Evolutionary conservation across 2,797 vertebrate species (phyloP).

Genomic region (Danio tinwini): DNA sequence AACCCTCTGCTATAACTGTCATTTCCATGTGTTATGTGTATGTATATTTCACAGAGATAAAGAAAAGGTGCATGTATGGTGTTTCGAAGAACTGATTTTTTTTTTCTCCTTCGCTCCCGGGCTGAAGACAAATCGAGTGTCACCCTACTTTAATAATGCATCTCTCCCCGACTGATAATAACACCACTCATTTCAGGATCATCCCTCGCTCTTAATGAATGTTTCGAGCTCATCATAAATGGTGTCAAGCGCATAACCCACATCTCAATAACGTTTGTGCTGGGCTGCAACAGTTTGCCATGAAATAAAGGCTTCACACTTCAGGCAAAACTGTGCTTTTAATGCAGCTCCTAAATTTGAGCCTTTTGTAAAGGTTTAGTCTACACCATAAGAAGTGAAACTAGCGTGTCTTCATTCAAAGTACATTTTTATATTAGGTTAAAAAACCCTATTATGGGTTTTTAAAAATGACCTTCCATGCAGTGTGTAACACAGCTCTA

Average conservation of each 20-base stretch:
- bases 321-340: too few relatives aligned
- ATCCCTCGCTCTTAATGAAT: constrained; percentile 33
- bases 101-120: constrained; percentile 18
- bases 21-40: background rate
- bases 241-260: constrained; percentile 28
- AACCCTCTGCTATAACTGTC: background rate
- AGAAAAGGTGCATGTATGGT: background rate
- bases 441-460: too few relatives aligned
- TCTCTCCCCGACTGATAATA: constrained; percentile 17
- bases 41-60: constrained; percentile 8
- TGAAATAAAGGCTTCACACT: background rate
- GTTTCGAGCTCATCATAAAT: constrained; percentile 30
- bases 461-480: too few relatives aligned
- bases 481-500: too few relatives aligned
- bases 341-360: too few relatives aligned
- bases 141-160: constrained; percentile 29
- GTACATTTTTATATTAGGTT: too few relatives aligned
- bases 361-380: too few relatives aligned
- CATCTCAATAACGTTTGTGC: constrained; percentile 31
- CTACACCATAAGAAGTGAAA: too few relatives aligned
- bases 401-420: too few relatives aligned
- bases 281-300: constrained; percentile 6
- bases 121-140: background rate
- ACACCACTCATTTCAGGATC: constrained; percentile 29
- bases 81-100: constrained; percentile 10